These are phyloP conservation scores for Sipha flava DNA, from an alignment of 1,140 invertebrate species.

Conservation along the genomic window DNA sequence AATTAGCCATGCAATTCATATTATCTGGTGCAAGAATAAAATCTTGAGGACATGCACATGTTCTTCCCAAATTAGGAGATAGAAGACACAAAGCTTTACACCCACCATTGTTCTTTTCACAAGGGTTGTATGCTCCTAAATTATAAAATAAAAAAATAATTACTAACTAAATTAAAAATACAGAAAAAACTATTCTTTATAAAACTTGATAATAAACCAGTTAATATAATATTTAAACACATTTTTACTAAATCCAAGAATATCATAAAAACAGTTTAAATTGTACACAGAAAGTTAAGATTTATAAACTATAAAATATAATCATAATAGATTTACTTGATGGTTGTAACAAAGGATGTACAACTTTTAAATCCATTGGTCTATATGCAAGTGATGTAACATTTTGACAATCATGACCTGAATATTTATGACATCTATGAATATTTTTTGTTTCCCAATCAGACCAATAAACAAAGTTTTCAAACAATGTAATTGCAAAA, in stretches of 20 bases:
- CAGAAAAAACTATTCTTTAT: neutral
- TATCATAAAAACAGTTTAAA: no score
- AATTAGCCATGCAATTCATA: constrained; percentile 63
- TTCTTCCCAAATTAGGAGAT: constrained; percentile 48
- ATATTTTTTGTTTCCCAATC: constrained; percentile 87
- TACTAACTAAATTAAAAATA: neutral
- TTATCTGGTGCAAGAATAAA: constrained; percentile 60
- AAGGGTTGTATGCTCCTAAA: constrained; percentile 44
- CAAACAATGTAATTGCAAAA: constrained; percentile 79
- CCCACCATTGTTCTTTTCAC: constrained; percentile 47
- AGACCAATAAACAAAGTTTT: constrained; percentile 79
- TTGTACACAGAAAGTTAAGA: no score
- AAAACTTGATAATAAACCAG: neutral
- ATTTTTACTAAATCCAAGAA: neutral
- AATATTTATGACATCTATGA: constrained; percentile 70
- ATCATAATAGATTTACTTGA: constrained; percentile 40
- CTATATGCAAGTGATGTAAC: constrained; percentile 66
- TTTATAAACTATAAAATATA: no score
- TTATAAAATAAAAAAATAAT: neutral
- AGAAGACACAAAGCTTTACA: constrained; percentile 72
- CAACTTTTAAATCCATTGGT: constrained; percentile 79
- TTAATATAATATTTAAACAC: no score
- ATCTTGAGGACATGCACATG: constrained; percentile 74
- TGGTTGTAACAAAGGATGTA: constrained; percentile 68
- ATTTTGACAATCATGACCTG: constrained; percentile 54